Base-by-base conservation (phyloP, 2,888 invertebrate genomes). In the Drosophila neutralis region DNA sequence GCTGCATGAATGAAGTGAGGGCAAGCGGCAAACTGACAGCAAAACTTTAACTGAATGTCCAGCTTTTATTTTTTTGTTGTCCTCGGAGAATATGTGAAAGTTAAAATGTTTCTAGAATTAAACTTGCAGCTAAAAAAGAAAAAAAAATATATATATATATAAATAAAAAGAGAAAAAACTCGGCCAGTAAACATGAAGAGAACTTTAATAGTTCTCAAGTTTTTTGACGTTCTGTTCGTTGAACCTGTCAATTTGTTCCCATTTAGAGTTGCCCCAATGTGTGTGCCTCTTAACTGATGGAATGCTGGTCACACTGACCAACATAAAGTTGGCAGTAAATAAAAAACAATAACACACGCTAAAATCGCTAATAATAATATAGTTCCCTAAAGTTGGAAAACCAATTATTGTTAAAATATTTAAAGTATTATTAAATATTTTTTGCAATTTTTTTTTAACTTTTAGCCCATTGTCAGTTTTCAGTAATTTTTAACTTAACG, bases 1-100 rank as follows among this genome's bases (percentile, higher is more conserved):
- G 76, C 57, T 59, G 81, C 61, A 64, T 71, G 85, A 71, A 68
- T 77, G 74, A 73, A 73, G 70, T 74, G 70, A 71, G 74, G 67
- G 72, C 76, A 82, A 73, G 70, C 70, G 70, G 68, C 71, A 73
- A 72, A 79, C 79, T 79, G 76, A 76, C 77, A 72, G 67, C 63
- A 60, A 76, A 89, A 89, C 90, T 86, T 90, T 85, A 92, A 90
- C 88, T 82, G 90, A 90, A 81, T 91, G 90, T 91, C 90, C 89
- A 88, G 91, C 83, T 91, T 89, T 90, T 86, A 86, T 87, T 73
- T 87, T 56, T 45, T 60, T 87, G 83, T 82, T 87, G 87, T 92
- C 92, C 91, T 91, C 82, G 73, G 92, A 92, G 91, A 83, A 91
- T 88, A 86, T 91, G 82, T 83, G 89, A 74, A 88, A 90, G 91